Conservation (phyloP, 2,888 invertebrate species). For the Diachrysia chrysitis region DNA sequence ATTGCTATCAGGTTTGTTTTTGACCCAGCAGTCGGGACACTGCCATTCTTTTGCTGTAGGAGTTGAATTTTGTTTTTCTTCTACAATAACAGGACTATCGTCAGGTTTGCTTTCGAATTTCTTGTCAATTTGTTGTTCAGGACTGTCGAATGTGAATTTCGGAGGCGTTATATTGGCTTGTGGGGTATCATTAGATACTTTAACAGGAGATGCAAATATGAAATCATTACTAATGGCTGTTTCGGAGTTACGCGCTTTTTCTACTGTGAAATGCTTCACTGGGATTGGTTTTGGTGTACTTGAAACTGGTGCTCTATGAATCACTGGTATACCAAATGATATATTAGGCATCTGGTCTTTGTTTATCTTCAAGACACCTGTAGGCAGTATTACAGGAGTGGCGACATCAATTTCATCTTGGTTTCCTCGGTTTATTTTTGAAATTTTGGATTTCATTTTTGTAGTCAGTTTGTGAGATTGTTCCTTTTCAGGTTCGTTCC, state of each 20-base stretch:
- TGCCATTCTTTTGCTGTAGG: conserved; percentile 63
- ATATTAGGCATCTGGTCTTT: conserved; percentile 77
- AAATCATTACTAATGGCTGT: conserved; percentile 60
- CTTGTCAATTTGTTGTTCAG: conserved; percentile 66
- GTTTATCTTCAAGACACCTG: conserved; percentile 73
- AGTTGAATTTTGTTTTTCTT: conserved; percentile 43
- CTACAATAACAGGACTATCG: conserved; percentile 57
- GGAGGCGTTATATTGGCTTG: conserved; percentile 48
- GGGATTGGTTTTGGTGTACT: conserved; percentile 44
- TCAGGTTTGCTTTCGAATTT: conserved; percentile 44
- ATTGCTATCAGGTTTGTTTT: conserved; percentile 64
- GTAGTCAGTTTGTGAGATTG: conserved; percentile 65
- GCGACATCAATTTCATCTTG: conserved; percentile 49
- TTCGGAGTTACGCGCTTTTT: conserved; percentile 56
- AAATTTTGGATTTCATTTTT: conserved; percentile 73
- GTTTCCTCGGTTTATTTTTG: conserved; percentile 65
- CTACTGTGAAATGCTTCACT: conserved; percentile 28
- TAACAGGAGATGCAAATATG: conserved; percentile 74
- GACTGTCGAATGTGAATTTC: conserved; percentile 72
- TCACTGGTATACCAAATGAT: conserved; percentile 59
- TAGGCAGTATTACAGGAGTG: conserved; percentile 70
- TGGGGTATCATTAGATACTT: conserved; percentile 61
- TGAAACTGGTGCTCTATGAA: conserved; percentile 27
- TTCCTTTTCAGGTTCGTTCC: conserved; percentile 58
- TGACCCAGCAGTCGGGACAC: conserved; percentile 71